A percentile compares a stretch with the other conserved stretches of the same genome.
These are phyloP conservation scores for Castor canadensis DNA, from an alignment of 2,113 vertebrate genomes.

Conservation along the genomic window DNA sequence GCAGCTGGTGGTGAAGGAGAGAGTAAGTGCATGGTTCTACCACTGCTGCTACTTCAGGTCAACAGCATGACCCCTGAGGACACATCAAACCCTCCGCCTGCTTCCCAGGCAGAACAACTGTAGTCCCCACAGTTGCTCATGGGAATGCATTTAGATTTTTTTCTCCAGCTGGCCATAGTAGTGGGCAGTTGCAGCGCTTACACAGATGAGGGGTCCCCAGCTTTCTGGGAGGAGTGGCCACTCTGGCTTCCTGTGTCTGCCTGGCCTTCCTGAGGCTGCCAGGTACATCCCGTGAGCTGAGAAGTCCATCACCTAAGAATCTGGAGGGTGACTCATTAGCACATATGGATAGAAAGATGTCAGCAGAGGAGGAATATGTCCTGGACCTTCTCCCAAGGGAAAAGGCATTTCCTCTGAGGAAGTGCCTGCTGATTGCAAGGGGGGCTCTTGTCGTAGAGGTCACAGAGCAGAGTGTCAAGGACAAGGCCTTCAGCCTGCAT, in stretches of 20 bases:
- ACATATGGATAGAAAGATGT: background rate
- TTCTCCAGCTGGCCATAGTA: background rate
- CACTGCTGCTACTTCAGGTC: fast-evolving
- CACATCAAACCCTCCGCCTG: background rate
- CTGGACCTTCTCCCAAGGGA: background rate
- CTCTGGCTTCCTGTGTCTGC: background rate
- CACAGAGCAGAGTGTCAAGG: background rate
- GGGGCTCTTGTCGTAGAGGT: background rate
- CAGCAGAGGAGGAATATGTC: fast-evolving
- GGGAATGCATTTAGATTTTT: background rate
- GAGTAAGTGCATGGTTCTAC: background rate
- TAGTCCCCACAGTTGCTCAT: background rate
- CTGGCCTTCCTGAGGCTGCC: background rate
- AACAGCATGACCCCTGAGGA: background rate
- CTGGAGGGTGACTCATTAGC: background rate
- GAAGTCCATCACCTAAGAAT: background rate
- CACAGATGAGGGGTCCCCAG: background rate
- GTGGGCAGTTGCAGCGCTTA: background rate
- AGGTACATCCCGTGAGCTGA: background rate
- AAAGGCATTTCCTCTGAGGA: background rate
- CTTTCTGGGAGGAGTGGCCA: fast-evolving
- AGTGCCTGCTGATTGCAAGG: too few species aligned
- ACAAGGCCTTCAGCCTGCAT: background rate
- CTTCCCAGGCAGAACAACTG: background rate
- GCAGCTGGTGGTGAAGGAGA: fast-evolving